Evolutionary conservation across 2,797 vertebrate species (phyloP).

Genomic region (Schizopygopsis malacanthus): DNA sequence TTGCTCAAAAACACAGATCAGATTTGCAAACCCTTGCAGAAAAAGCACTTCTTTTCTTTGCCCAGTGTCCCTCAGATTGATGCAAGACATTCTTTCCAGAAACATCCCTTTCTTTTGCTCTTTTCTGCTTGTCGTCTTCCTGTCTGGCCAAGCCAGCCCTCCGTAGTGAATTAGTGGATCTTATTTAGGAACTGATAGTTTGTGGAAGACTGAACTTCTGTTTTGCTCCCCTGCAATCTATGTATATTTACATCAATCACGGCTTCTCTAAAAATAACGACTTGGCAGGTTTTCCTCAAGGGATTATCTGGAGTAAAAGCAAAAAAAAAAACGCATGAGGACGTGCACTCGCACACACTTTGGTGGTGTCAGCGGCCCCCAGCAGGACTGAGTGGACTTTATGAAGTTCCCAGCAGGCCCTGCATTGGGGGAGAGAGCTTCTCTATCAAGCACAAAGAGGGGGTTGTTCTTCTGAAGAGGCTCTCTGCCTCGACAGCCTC

Average conservation of each 20-base stretch:
- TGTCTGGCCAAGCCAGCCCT: conserved; percentile 62
- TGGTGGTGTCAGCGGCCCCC: conserved; percentile 39
- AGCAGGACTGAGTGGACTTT: conserved; percentile 50
- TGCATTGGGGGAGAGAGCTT: conserved; percentile 50
- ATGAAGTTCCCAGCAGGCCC: conserved; percentile 53
- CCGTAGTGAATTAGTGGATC: conserved; percentile 56
- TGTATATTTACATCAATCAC: conserved; percentile 14
- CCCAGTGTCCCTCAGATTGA: conserved; percentile 34
- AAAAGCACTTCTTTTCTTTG: conserved; percentile 2
- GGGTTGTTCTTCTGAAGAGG: conserved; percentile 60
- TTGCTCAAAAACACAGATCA: neutral
- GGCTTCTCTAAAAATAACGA: conserved; percentile 20
- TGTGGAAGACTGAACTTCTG: conserved; percentile 48
- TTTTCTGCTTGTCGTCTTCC: conserved; percentile 56
- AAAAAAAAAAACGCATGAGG: neutral
- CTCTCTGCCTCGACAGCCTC: conserved; percentile 47
- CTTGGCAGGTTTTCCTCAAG: conserved; percentile 28
- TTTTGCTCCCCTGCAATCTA: conserved; percentile 1
- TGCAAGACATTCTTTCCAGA: conserved; percentile 57
- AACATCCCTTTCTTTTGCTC: conserved; percentile 49
- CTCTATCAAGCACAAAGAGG: conserved; percentile 58
- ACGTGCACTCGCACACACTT: neutral
- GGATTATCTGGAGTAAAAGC: conserved; percentile 46
- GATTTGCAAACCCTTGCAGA: conserved; percentile 12
- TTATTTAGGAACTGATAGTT: conserved; percentile 51